phyloP scores from a whole-genome alignment of 2,113 vertebrate species.

The Sceloporus undulatus region DNA sequence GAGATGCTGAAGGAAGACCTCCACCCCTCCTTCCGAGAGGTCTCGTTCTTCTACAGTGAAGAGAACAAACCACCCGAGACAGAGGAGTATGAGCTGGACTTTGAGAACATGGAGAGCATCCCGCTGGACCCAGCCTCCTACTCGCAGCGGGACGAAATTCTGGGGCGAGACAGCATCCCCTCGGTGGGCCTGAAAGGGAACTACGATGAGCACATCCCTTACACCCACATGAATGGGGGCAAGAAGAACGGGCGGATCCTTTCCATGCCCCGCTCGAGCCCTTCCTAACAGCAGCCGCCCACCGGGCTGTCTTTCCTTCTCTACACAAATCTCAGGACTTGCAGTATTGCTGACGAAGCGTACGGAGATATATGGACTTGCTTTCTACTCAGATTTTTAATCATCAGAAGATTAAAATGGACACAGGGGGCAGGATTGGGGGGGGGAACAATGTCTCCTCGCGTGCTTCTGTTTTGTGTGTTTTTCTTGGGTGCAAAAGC shows the following conservation, averaged over 20 bases:
- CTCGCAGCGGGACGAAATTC: constrained; percentile 86
- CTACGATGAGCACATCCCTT: constrained; percentile 94
- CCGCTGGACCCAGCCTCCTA: constrained; percentile 93
- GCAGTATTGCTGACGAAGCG: constrained; percentile 78
- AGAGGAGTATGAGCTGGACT: constrained; percentile 95
- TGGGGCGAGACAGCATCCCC: constrained; percentile 86
- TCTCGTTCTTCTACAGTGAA: constrained; percentile 98
- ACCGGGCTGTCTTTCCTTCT: constrained; percentile 55
- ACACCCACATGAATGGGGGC: constrained; percentile 98
- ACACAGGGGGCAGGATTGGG: neutral
- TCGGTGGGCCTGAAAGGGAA: constrained; percentile 87
- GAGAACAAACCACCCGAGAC: constrained; percentile 95
- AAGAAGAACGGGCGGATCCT: constrained; percentile 95
- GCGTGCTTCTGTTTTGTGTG: constrained; percentile 23
- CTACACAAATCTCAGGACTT: constrained; percentile 93
- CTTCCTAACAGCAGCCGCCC: constrained; percentile 87
- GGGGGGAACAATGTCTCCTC: neutral
- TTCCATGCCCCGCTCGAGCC: constrained; percentile 90
- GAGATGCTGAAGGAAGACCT: constrained; percentile 95
- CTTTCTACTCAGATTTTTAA: constrained; percentile 61
- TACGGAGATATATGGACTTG: constrained; percentile 67
- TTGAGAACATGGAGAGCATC: constrained; percentile 99
- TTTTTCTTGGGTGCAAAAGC: constrained; percentile 59
- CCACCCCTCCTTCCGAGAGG: constrained; percentile 90
- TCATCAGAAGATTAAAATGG: constrained; percentile 53